Percentiles rank a stretch among this genome's conserved stretches.
These are phyloP conservation scores for Octopus bimaculoides DNA, from an alignment of 1,140 invertebrate species.

Conservation along the genomic window DNA sequence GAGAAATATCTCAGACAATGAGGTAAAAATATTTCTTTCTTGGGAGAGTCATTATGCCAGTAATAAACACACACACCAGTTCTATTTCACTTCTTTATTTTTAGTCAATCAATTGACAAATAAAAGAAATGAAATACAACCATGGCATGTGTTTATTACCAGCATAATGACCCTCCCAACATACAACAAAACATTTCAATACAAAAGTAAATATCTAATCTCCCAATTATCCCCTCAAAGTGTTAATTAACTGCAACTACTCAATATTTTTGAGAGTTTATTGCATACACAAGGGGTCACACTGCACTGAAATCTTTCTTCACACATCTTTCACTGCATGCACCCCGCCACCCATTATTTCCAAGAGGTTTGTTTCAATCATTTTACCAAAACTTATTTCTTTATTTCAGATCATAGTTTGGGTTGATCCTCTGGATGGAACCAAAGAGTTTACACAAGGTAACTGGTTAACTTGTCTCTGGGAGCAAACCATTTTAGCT, in stretches of 20 bases:
- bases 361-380: neutral
- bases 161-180: too few relatives aligned
- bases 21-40: slow-evolving; percentile 50
- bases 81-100: too few relatives aligned
- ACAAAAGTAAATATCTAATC: too few relatives aligned
- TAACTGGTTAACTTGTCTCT: slow-evolving; percentile 45
- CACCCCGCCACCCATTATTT: neutral
- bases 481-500: too few relatives aligned
- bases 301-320: neutral
- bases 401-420: slow-evolving; percentile 72
- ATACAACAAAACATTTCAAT: too few relatives aligned
- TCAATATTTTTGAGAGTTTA: neutral
- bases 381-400: neutral
- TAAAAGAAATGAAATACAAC: too few relatives aligned
- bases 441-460: slow-evolving; percentile 90
- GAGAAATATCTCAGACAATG: slow-evolving; percentile 63
- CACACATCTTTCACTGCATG: neutral
- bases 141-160: too few relatives aligned
- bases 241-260: neutral
- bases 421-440: slow-evolving; percentile 99
- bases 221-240: neutral
- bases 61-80: too few relatives aligned
- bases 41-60: too few relatives aligned
- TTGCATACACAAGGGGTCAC: neutral
- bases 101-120: too few relatives aligned